Base-by-base conservation (phyloP, 2,888 invertebrate genomes). In the Liodrosophila aerea region DNA sequence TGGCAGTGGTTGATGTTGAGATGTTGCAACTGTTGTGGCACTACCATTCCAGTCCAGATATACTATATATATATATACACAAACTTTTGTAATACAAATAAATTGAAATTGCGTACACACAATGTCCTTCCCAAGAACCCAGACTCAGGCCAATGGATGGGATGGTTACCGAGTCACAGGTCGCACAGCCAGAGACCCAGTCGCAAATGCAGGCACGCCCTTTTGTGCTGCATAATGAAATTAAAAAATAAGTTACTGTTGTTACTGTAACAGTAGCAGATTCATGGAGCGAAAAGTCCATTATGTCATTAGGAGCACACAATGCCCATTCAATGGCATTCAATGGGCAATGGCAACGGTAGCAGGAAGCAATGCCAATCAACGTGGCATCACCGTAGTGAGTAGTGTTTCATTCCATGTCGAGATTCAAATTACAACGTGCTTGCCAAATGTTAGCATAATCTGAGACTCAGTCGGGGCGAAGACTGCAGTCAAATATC, bases 231-330 rank as follows among this genome's bases (percentile, higher is more conserved):
- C 76, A 77, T 87, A 87, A 87, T 88, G 88, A 88, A 88, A 87
- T 87, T 87, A 87, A 86, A 87, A 87, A 87, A 53, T 85, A 87
- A 85, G 87, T 86, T 82, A 87, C 88, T 80, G 85, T 87, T 87
- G 85, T 88, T 69, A 13, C 59, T 54, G 45, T 37, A 50, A 47
- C 33, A 51, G 43, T 37, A 57, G 61, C 50, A 39, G 65, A 67
- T 75, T 63, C 78, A 67, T 63, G 78, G 46, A 70, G 59, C 76
- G 82, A 43, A 77, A 65, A 78, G 71, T 67, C 72, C 87, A 87
- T 85, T 86, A 85, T 87, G 75, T 76, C 83, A 85, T 87, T 85
- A 85, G 74, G 61, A 87, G 71, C 49, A 56, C 64, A 60, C 52
- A 68, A 65, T 64, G 64, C 40, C 51, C 61, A 69, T 58, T 70